Evolutionary conservation across 2,888 invertebrate species (phyloP).

Genomic region (Acanthosepion esculentum): DNA sequence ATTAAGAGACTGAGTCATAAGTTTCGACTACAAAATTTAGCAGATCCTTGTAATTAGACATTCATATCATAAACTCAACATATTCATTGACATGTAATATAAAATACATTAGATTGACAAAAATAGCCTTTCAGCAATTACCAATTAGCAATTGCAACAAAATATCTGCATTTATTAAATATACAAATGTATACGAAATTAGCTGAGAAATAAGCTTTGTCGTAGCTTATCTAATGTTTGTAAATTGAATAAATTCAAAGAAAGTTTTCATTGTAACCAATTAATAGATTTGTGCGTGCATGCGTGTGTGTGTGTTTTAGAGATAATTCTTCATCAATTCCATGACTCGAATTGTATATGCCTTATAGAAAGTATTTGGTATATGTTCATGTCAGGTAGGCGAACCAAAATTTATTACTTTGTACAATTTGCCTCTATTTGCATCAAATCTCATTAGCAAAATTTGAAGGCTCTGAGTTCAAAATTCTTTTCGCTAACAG

Average conservation of each 20-base stretch:
- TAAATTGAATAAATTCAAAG: not conserved
- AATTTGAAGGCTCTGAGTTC: too few species aligned
- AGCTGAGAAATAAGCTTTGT: not conserved
- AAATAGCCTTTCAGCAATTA: not conserved
- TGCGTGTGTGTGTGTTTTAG: too few species aligned
- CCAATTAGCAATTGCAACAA: not conserved
- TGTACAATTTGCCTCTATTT: too few species aligned
- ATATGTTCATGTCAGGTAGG: too few species aligned
- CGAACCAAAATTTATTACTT: too few species aligned
- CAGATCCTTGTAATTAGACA: not conserved
- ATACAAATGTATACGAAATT: not conserved
- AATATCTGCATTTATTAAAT: constrained; percentile 17
- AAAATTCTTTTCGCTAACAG: too few species aligned
- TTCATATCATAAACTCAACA: not conserved
- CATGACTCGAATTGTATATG: too few species aligned
- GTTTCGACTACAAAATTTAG: not conserved
- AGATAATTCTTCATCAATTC: too few species aligned
- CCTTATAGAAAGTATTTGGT: too few species aligned
- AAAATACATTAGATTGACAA: constrained; percentile 33
- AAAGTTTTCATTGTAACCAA: not conserved
- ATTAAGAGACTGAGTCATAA: constrained; percentile 33
- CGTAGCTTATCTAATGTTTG: not conserved
- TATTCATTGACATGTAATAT: constrained; percentile 21
- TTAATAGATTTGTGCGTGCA: not conserved
- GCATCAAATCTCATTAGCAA: too few species aligned